Base-by-base conservation (phyloP, 2,113 vertebrate species). In the Grus americana region DNA sequence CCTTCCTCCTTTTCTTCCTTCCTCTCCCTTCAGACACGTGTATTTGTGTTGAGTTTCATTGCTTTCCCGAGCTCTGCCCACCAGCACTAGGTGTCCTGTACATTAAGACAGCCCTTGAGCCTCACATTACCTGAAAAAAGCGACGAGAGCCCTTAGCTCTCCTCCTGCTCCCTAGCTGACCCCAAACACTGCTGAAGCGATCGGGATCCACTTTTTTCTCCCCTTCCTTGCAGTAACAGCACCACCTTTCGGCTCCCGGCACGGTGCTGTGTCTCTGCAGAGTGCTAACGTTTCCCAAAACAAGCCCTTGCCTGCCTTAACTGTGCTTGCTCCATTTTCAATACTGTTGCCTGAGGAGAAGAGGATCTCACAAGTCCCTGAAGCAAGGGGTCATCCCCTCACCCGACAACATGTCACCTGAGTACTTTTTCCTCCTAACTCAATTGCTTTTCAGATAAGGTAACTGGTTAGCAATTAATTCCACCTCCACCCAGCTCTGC, bases 161-260 rank as follows among this genome's bases (percentile, higher is more conserved):
- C 2, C 6, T 19, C 5, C 4, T 59, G 16, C n/a, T 54, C 67
- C 21, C 13, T 16, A 18, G 30, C 24, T 44, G 50, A 62, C 17
- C 18, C 15, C 10, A 21, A 27, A 8, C 7, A n/a, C 9, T 2
- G 3, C 47, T 50, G 78, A 49, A 72, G 30, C 46, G 9, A 24
- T 2, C 0, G 2, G 9, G 16, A 78, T 19, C 2, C 4, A 4
- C 34, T 2, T 72, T 55, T 47, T 58, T 2, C 11, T 40, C 30
- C 14, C 90, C 10, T 66, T 91, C 58, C 80, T 85, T 83, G 86
- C 66, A 75, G 89, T 75, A 92, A 97, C 62, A 98, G 98, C 95
- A 97, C 98, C 98, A 97, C 86, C 98, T 98, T 71, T 91, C 73
- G 98, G 95, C 34, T 79, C 19, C 15, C 2, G 1, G 10, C 11